A percentile compares a stretch with the other conserved stretches of the same genome.
Evolutionary conservation across 1,140 invertebrate genomes (phyloP).

Genomic region (Metopolophium dirhodum): DNA sequence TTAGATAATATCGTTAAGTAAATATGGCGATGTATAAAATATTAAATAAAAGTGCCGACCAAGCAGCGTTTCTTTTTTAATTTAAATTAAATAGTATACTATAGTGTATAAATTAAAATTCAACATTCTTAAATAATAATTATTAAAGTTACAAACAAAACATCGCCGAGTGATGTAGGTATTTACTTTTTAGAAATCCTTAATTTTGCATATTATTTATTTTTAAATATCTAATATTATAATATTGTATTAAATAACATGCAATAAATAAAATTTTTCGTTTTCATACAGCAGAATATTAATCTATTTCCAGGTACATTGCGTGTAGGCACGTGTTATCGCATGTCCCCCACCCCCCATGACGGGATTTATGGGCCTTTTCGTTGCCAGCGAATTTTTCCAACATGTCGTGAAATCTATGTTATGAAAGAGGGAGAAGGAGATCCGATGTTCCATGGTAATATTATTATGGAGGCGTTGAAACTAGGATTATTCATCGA

Average conservation of each 20-base stretch:
- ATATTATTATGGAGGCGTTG: conserved; percentile 24
- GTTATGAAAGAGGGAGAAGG: not conserved
- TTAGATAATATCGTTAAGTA: not conserved
- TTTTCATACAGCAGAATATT: conserved; percentile 5
- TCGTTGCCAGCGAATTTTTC: conserved; percentile 51
- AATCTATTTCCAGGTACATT: conserved; percentile 49
- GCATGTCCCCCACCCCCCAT: not conserved
- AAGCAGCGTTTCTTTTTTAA: not conserved
- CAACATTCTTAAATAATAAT: not conserved
- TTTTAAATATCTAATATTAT: not conserved
- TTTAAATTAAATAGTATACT: not conserved
- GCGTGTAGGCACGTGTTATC: conserved; percentile 32
- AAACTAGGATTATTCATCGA: conserved; percentile 47
- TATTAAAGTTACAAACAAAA: not conserved
- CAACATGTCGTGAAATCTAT: conserved; percentile 14
- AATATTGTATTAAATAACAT: conserved; percentile 17
- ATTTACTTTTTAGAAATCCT: not conserved
- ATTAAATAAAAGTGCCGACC: not conserved
- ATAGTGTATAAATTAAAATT: not conserved
- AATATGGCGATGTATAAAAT: not conserved
- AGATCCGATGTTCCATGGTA: conserved; percentile 27
- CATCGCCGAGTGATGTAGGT: not conserved
- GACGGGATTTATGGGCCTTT: conserved; percentile 35
- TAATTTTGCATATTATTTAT: not conserved
- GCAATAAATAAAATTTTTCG: conserved; percentile 3